Evolutionary conservation across 1,140 invertebrate genomes (phyloP).

Genomic region (Littorina saxatilis): DNA sequence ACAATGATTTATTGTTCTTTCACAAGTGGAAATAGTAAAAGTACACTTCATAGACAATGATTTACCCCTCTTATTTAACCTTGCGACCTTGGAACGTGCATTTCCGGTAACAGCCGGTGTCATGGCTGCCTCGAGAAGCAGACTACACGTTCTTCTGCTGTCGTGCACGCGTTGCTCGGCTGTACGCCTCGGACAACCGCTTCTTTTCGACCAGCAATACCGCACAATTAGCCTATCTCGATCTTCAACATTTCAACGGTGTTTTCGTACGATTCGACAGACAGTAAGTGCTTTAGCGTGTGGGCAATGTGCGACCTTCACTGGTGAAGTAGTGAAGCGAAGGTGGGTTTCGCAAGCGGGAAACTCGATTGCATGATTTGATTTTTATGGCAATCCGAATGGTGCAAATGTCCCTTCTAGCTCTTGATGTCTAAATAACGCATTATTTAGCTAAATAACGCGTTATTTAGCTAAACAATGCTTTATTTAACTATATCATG

Average conservation of each 20-base stretch:
- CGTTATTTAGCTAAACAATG: too few species aligned
- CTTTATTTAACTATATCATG: too few species aligned
- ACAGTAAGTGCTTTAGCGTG: background rate
- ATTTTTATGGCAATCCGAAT: background rate
- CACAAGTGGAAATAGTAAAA: too few species aligned
- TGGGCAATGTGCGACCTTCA: background rate
- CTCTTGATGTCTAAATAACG: too few species aligned
- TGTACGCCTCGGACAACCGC: background rate
- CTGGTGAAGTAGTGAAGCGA: background rate
- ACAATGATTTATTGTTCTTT: too few species aligned
- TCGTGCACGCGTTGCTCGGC: background rate
- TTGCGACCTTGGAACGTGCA: constrained; percentile 17
- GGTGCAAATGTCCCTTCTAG: too few species aligned
- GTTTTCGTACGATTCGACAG: background rate
- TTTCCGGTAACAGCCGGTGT: constrained; percentile 23
- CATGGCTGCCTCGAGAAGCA: constrained; percentile 22
- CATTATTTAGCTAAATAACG: too few species aligned
- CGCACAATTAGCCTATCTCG: background rate
- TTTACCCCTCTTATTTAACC: too few species aligned
- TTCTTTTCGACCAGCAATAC: background rate
- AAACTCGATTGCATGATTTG: background rate
- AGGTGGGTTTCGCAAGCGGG: background rate
- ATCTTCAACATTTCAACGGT: background rate
- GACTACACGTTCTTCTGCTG: constrained; percentile 12
- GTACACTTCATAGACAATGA: too few species aligned